Base-by-base conservation (phyloP, 92 coral and sea anemone species). In the Porites lobata region DNA sequence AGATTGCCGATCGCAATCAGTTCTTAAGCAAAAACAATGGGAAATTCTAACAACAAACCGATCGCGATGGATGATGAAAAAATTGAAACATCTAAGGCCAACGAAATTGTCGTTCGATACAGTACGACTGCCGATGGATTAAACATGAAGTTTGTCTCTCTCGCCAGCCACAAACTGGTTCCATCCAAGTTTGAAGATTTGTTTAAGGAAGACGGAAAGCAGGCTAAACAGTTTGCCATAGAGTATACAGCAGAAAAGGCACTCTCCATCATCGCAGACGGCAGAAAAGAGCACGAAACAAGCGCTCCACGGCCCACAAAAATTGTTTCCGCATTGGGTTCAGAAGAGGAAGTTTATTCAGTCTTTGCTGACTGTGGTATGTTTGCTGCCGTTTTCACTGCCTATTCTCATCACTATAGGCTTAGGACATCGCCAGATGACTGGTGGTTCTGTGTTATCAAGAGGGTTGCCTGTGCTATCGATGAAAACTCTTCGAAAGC, bases 361-460 rank as follows among this genome's bases (percentile, higher is more conserved):
- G 24, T 22, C 24, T 0, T 0, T 22, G 24, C 24, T 22, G 24
- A 22, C 24, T 22, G 24, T 22, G 24, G 24, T 22, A 22, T 22
- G 47, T 91, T 91, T 21, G 72, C 88, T 1, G 43, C 94, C 75
- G 69, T 87, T 72, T 21, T 83, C 18, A 71, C 82, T 19, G 91
- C 91, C 18, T 91, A 87, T 67, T 86, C 87, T 78, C 69, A 92
- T 78, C 79, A 61, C 81, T 75, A 62, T 61, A 75, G 14, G 14
- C 79, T 75, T 3, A 63, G 79, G 54, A 75, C 79, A 18, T 75
- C 92, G 17, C 90, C 94, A 9, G 94, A 92, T 18, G 94, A 92
- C 38, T 92, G 94, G 94, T 92, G 94, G 94, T 92, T 77, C 86
- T 79, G 94, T 67, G 92, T 92, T 14, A 79, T 84, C 43, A n/a